Base-by-base conservation (phyloP, 1,140 invertebrate genomes). In the Medauroidea extradentata region DNA sequence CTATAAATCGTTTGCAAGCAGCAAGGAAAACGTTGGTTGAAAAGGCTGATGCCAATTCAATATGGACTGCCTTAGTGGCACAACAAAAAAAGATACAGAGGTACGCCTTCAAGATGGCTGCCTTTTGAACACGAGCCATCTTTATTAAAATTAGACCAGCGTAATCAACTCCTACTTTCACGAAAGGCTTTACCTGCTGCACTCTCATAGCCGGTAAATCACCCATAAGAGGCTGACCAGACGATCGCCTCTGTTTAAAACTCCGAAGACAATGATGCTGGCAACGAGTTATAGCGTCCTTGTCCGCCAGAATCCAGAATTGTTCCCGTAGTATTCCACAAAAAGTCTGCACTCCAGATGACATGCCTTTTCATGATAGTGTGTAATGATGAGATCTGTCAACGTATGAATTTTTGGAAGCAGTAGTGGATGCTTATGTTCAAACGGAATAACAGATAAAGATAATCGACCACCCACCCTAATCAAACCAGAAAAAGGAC, bases 71-170 rank as follows among this genome's bases (percentile, higher is more conserved):
- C 34, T 67, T 68, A 0, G 60, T 55, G 18, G 55, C 16, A 61
- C 56, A 57, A 56, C 62, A 69, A n/a, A 57, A 24, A n/a, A n/a
- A n/a, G n/a, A 42, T 65, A 67, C 7, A 67, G 19, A 2, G 55
- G 59, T 3, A 73, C 4, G 29, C 29, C 29, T 63, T 27, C 71
- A 73, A 1, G 44, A 53, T 38, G 69, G 58, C 25, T 60, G 50
- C 60, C 66, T 66, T 8, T 72, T 57, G 1, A 48, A 51, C 53
- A 71, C 18, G 18, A 5, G 19, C 58, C 27, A 60, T 51, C 59
- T 67, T 67, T 5, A 73, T 56, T 1, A 50, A 51, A 54, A 71
- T 57, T 3, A 70, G 70, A 23, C 69, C 71, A 25, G 65, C 63
- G 59, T 63, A 73, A 60, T 74, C 71, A n/a, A 3, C 58, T 16